Evolutionary conservation across 2,113 vertebrate species (phyloP).

Genomic region (Chaenogobius annularis): DNA sequence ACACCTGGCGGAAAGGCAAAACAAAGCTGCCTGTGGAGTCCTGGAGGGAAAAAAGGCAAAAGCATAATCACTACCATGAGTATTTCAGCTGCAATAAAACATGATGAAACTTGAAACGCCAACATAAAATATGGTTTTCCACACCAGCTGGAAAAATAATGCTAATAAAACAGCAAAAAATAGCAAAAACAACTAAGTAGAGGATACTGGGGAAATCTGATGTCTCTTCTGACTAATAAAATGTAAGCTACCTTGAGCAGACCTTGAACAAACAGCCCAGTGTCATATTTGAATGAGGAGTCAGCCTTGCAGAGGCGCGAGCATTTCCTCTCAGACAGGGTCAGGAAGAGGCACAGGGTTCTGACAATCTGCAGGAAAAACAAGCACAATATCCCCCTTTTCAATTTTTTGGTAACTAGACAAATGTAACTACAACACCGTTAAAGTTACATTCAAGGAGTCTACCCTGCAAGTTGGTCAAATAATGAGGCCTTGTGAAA

Average conservation of each 20-base stretch:
- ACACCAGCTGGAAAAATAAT: neutral
- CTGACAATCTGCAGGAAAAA: conserved; percentile 83
- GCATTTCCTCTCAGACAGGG: conserved; percentile 88
- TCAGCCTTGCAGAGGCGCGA: conserved; percentile 89
- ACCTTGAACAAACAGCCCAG: conserved; percentile 95
- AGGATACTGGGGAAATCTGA: neutral
- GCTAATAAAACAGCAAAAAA: neutral
- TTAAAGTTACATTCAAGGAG: too few species aligned
- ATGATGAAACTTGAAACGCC: neutral
- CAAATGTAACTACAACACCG: neutral
- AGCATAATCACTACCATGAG: conserved; percentile 6
- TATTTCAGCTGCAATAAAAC: conserved; percentile 1
- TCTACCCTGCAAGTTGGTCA: neutral
- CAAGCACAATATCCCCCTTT: neutral
- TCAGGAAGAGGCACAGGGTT: conserved; percentile 94
- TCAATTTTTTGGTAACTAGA: neutral
- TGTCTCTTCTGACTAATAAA: neutral
- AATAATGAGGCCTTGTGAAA: too few species aligned
- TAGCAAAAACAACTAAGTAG: neutral
- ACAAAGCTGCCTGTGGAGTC: conserved; percentile 96
- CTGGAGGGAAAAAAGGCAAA: conserved; percentile 61
- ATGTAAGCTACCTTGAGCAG: conserved; percentile 87
- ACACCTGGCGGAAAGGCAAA: conserved; percentile 93
- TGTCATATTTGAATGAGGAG: conserved; percentile 92
- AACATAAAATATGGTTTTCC: neutral